Base-by-base conservation (phyloP, 2,797 vertebrate species). In the Orientallactaga sibirica region DNA sequence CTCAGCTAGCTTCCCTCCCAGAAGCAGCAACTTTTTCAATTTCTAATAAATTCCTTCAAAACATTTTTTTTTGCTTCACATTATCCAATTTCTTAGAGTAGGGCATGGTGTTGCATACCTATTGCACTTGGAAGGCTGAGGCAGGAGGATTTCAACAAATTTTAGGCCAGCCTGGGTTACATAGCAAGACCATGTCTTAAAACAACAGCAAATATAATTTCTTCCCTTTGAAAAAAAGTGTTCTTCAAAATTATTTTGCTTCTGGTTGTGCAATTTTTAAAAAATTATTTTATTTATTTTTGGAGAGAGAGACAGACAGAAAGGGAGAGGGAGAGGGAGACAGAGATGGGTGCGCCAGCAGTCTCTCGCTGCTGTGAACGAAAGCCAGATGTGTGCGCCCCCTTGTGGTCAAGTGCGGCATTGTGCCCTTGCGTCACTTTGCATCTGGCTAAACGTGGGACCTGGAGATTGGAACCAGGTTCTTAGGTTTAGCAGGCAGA, bases 1-100 rank as follows among this genome's bases (percentile, higher is more conserved):
- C 58, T 55, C 43, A 27, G 48, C 33, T 43, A 67, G 27, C 61
- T 66, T 52, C n/a, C 24, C 10, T 80, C n/a, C 27, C 20, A 18
- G 5, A 74, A 29, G 25, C 70, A 73, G 79, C 41, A 58, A 2
- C 27, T 89, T 77, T 48, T 33, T 18, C 48, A 84, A n/a, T 48
- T 92, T 83, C 68, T 73, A 76, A 61, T 80, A 41, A 55, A 61
- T 83, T 41, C 68, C 95, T 88, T 66, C 58, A 33, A 88, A 92
- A 55, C 61, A 8, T 71, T 93, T 58, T 27, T 27, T 68, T 24
- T 74, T 71, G n/a, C 18, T 71, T 93, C 62, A 93, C 62, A 91
- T 83, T 94, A 92, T 37, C 84, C 66, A 82, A 37, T 73, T 81
- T 55, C 7, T 78, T 92, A 52, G 64, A 52, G 37, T 16, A 68